Evolutionary conservation across 37 sponge, comb jelly and placozoan genomes (phyloP).

Genomic region (Cladorhizidae sp.): DNA sequence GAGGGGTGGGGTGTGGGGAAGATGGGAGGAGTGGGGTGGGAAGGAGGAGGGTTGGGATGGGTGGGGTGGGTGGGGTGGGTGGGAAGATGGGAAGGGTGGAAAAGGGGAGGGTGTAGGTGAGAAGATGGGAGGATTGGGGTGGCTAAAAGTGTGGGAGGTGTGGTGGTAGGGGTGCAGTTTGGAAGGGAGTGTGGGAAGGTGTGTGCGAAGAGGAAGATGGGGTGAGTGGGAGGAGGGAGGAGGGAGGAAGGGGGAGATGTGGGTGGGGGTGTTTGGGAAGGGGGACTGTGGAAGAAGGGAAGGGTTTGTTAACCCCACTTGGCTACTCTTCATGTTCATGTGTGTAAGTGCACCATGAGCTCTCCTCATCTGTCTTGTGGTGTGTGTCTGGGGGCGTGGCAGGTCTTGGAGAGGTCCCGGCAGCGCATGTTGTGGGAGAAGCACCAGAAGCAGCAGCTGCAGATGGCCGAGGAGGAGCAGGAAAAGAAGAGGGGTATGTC

Average conservation of each 20-base stretch:
- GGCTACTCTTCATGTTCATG: not conserved
- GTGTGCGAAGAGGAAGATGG: not conserved
- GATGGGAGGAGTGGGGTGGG: not conserved
- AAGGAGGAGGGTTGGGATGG: not conserved
- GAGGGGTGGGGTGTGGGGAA: not conserved
- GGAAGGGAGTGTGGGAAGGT: not conserved
- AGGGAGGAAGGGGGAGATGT: not conserved
- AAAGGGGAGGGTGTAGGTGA: too few relatives aligned
- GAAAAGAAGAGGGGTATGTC: conserved; percentile 86
- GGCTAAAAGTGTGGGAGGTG: too few relatives aligned
- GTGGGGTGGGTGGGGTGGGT: not conserved
- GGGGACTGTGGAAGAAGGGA: too few relatives aligned
- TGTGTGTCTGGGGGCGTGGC: not conserved
- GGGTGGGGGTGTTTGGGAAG: not conserved
- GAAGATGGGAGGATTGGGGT: too few relatives aligned
- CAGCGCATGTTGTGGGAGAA: conserved; percentile 79
- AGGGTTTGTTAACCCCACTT: not conserved
- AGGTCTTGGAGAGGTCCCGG: conserved; percentile 76
- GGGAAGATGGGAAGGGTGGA: not conserved
- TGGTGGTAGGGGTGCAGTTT: not conserved
- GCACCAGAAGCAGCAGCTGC: conserved; percentile 74
- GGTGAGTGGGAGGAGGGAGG: not conserved
- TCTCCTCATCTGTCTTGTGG: too few relatives aligned
- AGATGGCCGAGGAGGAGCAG: conserved; percentile 78
- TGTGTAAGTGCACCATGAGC: too few relatives aligned